Base-by-base conservation (phyloP, 2,888 invertebrate genomes). In the Tromatobia lineatoria region DNA sequence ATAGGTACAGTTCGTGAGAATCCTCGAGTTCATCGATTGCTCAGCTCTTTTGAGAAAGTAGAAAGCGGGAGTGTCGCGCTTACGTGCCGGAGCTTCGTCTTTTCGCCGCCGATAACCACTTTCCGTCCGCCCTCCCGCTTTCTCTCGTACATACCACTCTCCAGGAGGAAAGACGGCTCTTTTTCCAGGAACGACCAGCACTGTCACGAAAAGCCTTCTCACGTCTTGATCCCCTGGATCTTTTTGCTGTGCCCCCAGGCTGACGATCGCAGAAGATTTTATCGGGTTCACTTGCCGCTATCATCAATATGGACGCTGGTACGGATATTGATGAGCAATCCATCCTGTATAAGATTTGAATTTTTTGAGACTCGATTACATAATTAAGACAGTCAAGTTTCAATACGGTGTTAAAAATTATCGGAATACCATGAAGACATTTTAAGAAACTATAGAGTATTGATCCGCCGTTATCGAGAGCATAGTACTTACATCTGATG, bases 201-300 rank as follows among this genome's bases (percentile, higher is more conserved):
- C 29, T 52, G 67, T 75, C 67, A 47, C 73, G 76, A 77, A 82
- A 81, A 86, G 81, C 74, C 76, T 79, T 76, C 75, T 83, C 47
- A 47, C 45, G 64, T 61, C 54, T 75, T 76, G 76, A 78, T 81
- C 80, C 77, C 74, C 15, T 25, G 80, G 82, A 74, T 80, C 64
- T 82, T 61, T 61, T 18, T 18, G 61, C 59, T 47, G 34, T 13
- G 34, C 3, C n/a, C 47, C 38, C 3, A 11, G 18, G 74, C n/a
- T 25, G 47, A 34, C 47, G 59, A 74, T 74, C 47, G 61, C 34
- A 34, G 20, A 61, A 13, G 57, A 15, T 61, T 29, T 15, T 15
- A 13, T 29, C 69, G 57, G 23, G 23, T 57, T 74, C 61, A 13
- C 13, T 20, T 25, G 8, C 47, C 74, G 47, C 29, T 11, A 10